Conservation (phyloP, 2,113 vertebrate genomes). For the Platysteira castanea region DNA sequence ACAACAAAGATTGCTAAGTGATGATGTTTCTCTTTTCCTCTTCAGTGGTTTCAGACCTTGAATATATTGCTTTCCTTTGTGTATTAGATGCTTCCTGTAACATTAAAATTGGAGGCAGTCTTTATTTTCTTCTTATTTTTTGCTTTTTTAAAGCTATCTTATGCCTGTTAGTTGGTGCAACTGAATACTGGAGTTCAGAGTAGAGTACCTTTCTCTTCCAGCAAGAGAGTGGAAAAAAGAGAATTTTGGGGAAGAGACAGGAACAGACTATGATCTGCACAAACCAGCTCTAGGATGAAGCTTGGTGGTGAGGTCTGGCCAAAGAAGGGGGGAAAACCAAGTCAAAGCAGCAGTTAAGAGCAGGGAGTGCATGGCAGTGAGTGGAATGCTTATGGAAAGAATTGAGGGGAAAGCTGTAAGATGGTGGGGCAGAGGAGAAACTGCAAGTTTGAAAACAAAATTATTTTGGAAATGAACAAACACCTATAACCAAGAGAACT, state of each 20-base stretch:
- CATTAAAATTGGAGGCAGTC: slow-evolving; percentile 23
- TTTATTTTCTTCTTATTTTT: neutral
- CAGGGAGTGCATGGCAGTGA: neutral
- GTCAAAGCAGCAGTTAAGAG: neutral
- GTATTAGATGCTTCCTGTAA: neutral
- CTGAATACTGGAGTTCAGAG: neutral
- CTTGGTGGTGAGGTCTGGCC: neutral
- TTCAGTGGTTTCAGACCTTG: neutral
- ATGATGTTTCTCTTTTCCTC: neutral
- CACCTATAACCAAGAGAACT: neutral
- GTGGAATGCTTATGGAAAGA: neutral
- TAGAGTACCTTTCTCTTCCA: neutral
- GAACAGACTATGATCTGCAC: neutral
- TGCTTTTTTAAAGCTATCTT: neutral
- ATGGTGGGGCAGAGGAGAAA: neutral
- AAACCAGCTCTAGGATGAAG: neutral
- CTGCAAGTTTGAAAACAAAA: neutral
- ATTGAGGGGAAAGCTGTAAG: neutral
- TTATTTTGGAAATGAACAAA: neutral
- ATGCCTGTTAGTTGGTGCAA: neutral
- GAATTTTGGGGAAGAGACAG: neutral
- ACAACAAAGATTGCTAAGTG: neutral
- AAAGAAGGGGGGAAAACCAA: neutral
- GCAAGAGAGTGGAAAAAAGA: neutral
- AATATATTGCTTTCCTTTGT: neutral